Percentiles rank a stretch among this genome's conserved stretches.
These are phyloP conservation scores for Passer domesticus DNA, from an alignment of 2,113 vertebrate genomes.

Conservation along the genomic window DNA sequence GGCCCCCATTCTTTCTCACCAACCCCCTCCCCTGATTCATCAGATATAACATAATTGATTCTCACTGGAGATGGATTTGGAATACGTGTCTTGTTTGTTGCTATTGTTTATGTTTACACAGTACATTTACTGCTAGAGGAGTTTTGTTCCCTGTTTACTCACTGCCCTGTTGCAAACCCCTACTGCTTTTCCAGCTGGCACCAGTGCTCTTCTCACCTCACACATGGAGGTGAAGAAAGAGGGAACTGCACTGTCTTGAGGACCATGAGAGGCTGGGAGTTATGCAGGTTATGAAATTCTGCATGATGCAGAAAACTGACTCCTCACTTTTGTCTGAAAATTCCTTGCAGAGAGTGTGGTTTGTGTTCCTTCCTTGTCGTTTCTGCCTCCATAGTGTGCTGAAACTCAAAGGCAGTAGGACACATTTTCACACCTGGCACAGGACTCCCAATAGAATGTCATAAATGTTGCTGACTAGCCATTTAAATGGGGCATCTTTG, in stretches of 20 bases:
- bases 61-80: conserved; percentile 17
- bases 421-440: neutral
- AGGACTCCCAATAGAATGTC: neutral
- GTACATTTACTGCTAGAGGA: conserved; percentile 16
- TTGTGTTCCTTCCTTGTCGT: neutral
- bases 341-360: neutral
- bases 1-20: neutral
- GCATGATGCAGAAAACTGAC: neutral
- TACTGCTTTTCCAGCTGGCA: conserved; percentile 29
- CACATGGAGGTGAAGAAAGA: neutral
- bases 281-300: neutral
- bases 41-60: conserved; percentile 27
- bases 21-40: conserved; percentile 12
- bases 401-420: neutral
- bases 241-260: neutral
- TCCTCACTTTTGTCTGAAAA: neutral
- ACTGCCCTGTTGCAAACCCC: neutral
- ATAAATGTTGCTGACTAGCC: neutral
- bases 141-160: conserved; percentile 10
- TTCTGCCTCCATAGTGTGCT: neutral
- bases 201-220: neutral
- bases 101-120: conserved; percentile 57
- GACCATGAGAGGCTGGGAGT: neutral
- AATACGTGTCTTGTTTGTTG: conserved; percentile 31
- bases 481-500: neutral